phyloP scores from a whole-genome alignment of 1,140 invertebrate genomes.

The Trichoplusia ni region DNA sequence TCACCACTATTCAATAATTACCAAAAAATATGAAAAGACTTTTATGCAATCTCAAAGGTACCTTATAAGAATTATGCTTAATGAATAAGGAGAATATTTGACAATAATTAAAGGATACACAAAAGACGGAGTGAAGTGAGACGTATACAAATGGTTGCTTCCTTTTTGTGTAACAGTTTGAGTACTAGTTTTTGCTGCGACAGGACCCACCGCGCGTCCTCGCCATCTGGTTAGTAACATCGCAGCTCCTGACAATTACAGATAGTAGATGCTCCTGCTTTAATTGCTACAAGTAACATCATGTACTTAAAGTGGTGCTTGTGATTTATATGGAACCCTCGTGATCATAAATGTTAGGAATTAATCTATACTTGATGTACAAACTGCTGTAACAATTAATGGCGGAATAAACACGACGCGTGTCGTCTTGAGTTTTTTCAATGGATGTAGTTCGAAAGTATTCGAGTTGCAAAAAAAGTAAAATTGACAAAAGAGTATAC shows the following conservation, averaged over 20 bases:
- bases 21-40: too few relatives aligned
- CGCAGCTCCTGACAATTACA: slow-evolving; percentile 52
- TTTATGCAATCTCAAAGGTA: too few relatives aligned
- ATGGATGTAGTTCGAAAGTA: too few relatives aligned
- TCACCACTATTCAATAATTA: too few relatives aligned
- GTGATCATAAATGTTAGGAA: slow-evolving; percentile 9
- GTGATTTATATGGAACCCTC: slow-evolving; percentile 10
- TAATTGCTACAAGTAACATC: slow-evolving; percentile 41
- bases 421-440: too few relatives aligned
- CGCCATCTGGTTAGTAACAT: slow-evolving; percentile 78
- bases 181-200: slow-evolving; percentile 52
- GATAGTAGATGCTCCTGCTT: slow-evolving; percentile 43
- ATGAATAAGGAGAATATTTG: too few relatives aligned
- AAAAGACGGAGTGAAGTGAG: too few relatives aligned
- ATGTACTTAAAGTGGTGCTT: slow-evolving; percentile 31
- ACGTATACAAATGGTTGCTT: slow-evolving; percentile 6
- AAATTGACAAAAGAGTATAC: too few relatives aligned
- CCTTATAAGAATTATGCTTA: too few relatives aligned
- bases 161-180: slow-evolving; percentile 36
- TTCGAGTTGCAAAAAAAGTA: too few relatives aligned
- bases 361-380: background rate
- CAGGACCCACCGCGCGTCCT: slow-evolving; percentile 67
- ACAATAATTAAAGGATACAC: too few relatives aligned
- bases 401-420: too few relatives aligned
- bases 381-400: background rate